A percentile compares a stretch with the other conserved stretches of the same genome.
phyloP scores from a whole-genome alignment of 2,888 invertebrate genomes.

The Trissonchulus latispiculum region DNA sequence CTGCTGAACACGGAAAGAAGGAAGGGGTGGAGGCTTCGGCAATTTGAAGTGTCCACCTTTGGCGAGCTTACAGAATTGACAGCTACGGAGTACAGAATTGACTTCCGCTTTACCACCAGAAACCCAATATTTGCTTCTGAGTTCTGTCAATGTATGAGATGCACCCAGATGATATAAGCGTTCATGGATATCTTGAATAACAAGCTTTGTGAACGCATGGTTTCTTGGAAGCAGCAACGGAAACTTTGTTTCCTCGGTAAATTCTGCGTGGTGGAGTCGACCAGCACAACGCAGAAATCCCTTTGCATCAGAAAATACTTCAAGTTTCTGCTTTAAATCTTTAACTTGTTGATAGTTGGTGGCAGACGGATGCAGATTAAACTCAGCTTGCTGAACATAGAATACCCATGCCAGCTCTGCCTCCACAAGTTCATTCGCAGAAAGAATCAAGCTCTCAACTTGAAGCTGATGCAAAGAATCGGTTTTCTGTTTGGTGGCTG shows the following conservation, averaged over 20 bases:
- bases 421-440: too few species aligned
- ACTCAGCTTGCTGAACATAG: not conserved
- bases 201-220: not conserved
- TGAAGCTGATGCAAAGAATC: too few species aligned
- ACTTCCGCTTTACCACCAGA: constrained; percentile 1
- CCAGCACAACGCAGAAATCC: not conserved
- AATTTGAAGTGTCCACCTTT: constrained; percentile 3
- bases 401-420: not conserved
- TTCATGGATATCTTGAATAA: constrained; percentile 2
- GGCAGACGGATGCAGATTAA: not conserved
- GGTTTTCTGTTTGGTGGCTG: too few species aligned
- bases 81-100: not conserved
- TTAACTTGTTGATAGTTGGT: not conserved
- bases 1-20: constrained; percentile 3
- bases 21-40: not conserved
- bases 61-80: constrained; percentile 9
- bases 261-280: not conserved
- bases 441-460: too few species aligned
- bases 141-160: not conserved
- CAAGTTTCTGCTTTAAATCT: not conserved
- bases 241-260: constrained; percentile 1
- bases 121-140: constrained; percentile 1
- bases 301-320: not conserved
- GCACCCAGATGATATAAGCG: constrained; percentile 5
- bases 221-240: not conserved